Percentiles rank a stretch among this genome's conserved stretches.
Conservation (phyloP, 2,888 invertebrate species). For the Galerucella calmariensis region DNA sequence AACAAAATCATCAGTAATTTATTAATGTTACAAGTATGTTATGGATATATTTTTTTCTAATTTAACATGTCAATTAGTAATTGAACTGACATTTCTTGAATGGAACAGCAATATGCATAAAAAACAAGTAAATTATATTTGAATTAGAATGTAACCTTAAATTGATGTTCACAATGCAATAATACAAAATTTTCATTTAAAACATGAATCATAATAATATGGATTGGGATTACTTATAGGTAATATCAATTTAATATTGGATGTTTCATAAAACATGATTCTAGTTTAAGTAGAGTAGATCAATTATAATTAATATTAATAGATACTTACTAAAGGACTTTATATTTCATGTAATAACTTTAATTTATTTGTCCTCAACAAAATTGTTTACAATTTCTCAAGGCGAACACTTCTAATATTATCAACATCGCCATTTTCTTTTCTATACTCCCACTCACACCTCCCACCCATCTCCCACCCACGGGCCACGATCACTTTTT, state of each 20-base stretch:
- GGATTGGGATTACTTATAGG: not conserved
- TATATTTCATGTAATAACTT: constrained; percentile 15
- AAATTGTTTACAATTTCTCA: constrained; percentile 7
- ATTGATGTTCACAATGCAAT: not conserved
- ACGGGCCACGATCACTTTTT: not conserved
- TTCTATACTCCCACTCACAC: not conserved
- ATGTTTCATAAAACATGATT: not conserved
- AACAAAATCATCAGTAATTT: not conserved
- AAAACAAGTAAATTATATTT: not conserved
- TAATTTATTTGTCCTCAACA: not conserved
- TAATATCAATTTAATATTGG: not conserved
- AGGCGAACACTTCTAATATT: not conserved
- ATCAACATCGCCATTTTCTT: constrained; percentile 12
- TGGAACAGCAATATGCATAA: not conserved
- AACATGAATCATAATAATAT: constrained; percentile 10
- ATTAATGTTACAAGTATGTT: constrained; percentile 13
- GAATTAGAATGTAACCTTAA: not conserved
- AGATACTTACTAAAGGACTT: constrained; percentile 7
- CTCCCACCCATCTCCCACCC: not conserved
- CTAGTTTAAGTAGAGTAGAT: not conserved
- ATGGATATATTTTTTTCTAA: constrained; percentile 4
- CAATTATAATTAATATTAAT: constrained; percentile 6
- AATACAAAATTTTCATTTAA: not conserved
- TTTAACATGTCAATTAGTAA: constrained; percentile 12
- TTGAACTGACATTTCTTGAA: constrained; percentile 3